Base-by-base conservation (phyloP, 2,888 invertebrate species). In the Caenorhabditis angaria region DNA sequence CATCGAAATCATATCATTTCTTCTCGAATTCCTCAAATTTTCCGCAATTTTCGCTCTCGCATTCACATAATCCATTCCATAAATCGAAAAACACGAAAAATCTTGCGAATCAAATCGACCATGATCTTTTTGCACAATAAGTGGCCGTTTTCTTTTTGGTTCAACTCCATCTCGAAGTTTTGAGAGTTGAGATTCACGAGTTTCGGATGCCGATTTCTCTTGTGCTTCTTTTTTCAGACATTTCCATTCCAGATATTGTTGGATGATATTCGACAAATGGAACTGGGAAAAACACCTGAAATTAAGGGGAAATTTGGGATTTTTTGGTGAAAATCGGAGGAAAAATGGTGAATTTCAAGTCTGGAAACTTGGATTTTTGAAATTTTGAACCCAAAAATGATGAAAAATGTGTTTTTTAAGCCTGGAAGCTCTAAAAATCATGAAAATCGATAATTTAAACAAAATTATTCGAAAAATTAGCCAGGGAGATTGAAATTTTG, bases 221-320 rank as follows among this genome's bases (percentile, higher is more conserved):
- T n/a, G n/a, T n/a, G n/a, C n/a, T n/a, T n/a, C n/a, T 79, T 29
- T 70, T 73, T 25, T 82, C 82, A 0, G 65, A 64, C 64, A 78
- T 71, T 62, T 82, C 82, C 82, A 82, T 80, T 67, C 81, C 82
- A 24, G 89, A 87, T 53, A 90, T 82, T 32, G 88, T 88, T 0
- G 94, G 94, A 85, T 94, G 91, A 90, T 92, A 95, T 87, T 94
- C 93, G 83, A 92, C 91, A 89, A 95, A 97, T 24, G 94, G 93
- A 78, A 94, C 50, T 3, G 50, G 22, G 50, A 50, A 50, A 22
- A 50, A 50, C 5, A 48, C 20, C 48, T 48, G 48, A 48, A 48
- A 48, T 48, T 35, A 14, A 14, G 14, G 14, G 35, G 35, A 35
- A 35, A 35, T 35, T 35, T 14, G 14, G 35, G n/a, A n/a, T n/a